These are phyloP conservation scores for Caiman crocodilus DNA, from an alignment of 2,797 vertebrate genomes.

Conservation along the genomic window DNA sequence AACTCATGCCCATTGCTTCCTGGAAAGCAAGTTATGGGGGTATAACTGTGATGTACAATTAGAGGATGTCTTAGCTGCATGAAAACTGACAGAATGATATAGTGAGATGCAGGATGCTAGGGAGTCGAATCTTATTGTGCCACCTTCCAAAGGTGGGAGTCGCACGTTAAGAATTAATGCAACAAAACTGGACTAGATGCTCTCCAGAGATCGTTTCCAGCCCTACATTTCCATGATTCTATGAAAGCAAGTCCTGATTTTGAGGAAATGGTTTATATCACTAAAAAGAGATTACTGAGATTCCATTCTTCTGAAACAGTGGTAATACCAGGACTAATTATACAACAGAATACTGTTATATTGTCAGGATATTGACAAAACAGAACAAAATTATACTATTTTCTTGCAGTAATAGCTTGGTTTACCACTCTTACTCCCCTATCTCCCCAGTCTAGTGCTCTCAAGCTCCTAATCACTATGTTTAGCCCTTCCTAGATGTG, in stretches of 20 bases:
- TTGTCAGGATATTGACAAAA: not conserved
- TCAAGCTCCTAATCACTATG: not conserved
- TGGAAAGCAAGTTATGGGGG: conserved; percentile 71
- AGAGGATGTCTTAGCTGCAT: not conserved
- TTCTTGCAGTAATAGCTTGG: not conserved
- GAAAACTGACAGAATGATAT: not conserved
- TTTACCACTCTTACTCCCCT: not conserved
- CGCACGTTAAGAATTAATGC: not conserved
- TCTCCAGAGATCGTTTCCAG: no score
- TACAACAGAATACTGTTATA: not conserved
- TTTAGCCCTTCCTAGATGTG: not conserved
- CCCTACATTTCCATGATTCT: no score
- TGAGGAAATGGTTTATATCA: not conserved
- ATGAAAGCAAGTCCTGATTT: not conserved
- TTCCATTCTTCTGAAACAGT: not conserved
- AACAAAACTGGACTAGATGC: not conserved
- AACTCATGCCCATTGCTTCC: conserved; percentile 99
- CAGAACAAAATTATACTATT: not conserved
- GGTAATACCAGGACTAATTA: not conserved
- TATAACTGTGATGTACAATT: not conserved
- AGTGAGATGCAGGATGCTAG: not conserved
- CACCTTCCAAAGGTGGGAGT: not conserved
- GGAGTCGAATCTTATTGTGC: no score
- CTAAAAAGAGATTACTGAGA: not conserved
- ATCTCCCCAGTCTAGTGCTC: not conserved